These are phyloP conservation scores for Achlya flavicornis DNA, from an alignment of 2,888 invertebrate species.

Conservation along the genomic window DNA sequence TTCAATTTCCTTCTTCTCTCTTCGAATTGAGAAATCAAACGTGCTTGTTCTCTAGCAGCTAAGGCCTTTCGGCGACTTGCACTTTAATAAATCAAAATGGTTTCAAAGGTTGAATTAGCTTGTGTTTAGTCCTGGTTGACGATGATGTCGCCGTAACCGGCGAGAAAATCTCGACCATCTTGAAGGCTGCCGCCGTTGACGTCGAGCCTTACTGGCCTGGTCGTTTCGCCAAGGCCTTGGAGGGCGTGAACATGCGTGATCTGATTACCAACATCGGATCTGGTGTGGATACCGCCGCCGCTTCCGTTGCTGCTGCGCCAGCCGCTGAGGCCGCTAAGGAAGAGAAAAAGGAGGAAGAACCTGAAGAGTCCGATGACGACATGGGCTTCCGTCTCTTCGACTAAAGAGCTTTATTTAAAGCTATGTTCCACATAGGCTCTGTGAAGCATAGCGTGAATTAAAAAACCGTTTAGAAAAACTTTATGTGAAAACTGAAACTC, in stretches of 20 bases:
- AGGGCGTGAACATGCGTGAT: conserved; percentile 96
- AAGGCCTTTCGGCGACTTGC: conserved; percentile 98
- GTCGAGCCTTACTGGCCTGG: conserved; percentile 99
- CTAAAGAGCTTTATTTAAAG: conserved; percentile 81
- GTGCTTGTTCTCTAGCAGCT: conserved; percentile 97
- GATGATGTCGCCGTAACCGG: conserved; percentile 98
- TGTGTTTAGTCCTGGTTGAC: conserved; percentile 99
- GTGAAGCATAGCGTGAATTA: conserved; percentile 49
- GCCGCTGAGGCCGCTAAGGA: conserved; percentile 88
- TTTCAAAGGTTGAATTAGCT: conserved; percentile 97
- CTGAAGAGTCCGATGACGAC: conserved; percentile 94
- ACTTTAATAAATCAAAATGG: conserved; percentile 86
- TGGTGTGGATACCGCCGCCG: conserved; percentile 91
- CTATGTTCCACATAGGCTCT: conserved; percentile 77
- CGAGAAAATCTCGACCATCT: conserved; percentile 97
- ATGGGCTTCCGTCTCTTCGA: conserved; percentile 96
- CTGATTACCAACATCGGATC: conserved; percentile 97
- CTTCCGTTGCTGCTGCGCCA: conserved; percentile 87
- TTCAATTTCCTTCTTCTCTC: conserved; percentile 72
- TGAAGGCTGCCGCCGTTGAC: conserved; percentile 98
- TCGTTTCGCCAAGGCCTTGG: conserved; percentile 98
- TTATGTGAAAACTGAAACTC: no score
- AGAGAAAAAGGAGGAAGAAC: conserved; percentile 91
- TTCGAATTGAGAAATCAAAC: conserved; percentile 81
- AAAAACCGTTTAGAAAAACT: no score